These are phyloP conservation scores for Microplitis mediator DNA, from an alignment of 1,140 invertebrate species.

Conservation along the genomic window DNA sequence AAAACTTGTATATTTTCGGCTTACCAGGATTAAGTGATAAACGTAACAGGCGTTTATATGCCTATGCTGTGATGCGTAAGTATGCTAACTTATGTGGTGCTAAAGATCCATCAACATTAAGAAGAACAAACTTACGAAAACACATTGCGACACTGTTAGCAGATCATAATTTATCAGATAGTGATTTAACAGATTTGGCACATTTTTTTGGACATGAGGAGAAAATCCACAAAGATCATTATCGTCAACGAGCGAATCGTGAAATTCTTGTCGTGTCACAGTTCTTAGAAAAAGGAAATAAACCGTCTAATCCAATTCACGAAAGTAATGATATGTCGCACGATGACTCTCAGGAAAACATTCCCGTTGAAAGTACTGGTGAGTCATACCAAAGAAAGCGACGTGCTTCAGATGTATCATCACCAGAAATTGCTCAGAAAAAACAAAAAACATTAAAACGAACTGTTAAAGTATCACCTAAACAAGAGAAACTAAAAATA, in stretches of 20 bases:
- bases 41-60: background rate
- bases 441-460: background rate
- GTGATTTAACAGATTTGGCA: background rate
- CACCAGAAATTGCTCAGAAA: background rate
- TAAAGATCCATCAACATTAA: background rate
- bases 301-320: too few relatives aligned
- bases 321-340: background rate
- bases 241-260: background rate
- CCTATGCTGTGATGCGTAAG: constrained; percentile 4
- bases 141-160: constrained; percentile 19
- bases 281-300: too few relatives aligned
- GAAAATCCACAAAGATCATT: constrained; percentile 15
- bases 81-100: constrained; percentile 18
- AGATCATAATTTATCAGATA: constrained; percentile 14
- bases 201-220: constrained; percentile 20
- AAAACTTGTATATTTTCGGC: constrained; percentile 23
- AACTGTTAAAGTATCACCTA: background rate
- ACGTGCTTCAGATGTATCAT: background rate
- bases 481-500: background rate
- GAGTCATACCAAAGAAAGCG: background rate
- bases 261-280: background rate
- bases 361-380: background rate
- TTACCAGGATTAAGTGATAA: constrained; percentile 9
- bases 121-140: constrained; percentile 12
- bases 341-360: background rate